Conservation (phyloP, 2,113 vertebrate species). For the Chaetops frenatus region DNA sequence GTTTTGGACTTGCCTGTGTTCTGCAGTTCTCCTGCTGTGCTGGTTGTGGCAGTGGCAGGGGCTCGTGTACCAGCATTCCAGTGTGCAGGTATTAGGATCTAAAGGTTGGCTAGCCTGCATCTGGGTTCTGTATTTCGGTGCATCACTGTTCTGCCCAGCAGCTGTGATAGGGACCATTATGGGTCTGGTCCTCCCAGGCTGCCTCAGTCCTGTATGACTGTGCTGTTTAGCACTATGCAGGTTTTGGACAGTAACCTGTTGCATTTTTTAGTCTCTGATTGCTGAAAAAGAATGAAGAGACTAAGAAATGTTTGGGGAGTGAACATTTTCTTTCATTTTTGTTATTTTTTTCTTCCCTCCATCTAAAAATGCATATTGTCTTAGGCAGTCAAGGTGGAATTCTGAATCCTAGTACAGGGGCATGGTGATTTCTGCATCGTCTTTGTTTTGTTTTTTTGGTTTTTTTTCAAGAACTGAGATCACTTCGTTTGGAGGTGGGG, state of each 20-base stretch:
- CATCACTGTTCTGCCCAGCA: accelerated
- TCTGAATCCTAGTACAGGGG: not conserved
- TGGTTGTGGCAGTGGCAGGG: not conserved
- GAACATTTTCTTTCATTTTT: not conserved
- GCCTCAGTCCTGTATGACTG: not conserved
- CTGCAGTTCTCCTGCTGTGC: not conserved
- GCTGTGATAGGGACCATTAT: not conserved
- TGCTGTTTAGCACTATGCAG: accelerated
- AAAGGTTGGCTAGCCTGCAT: not conserved
- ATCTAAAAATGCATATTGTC: not conserved
- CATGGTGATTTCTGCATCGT: not conserved
- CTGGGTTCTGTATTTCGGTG: not conserved
- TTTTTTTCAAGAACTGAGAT: not conserved
- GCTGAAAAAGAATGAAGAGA: not conserved
- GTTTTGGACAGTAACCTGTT: not conserved
- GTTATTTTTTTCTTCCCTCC: accelerated
- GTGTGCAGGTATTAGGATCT: not conserved
- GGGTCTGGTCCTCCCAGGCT: not conserved
- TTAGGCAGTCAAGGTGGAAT: not conserved
- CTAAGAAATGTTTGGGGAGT: not conserved
- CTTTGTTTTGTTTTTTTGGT: too few species aligned
- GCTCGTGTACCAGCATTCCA: not conserved
- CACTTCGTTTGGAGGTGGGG: not conserved
- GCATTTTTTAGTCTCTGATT: not conserved
- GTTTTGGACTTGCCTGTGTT: not conserved